A percentile compares a stretch with the other conserved stretches of the same genome.
phyloP scores from a whole-genome alignment of 2,113 vertebrate species.

The Cavia aperea region DNA sequence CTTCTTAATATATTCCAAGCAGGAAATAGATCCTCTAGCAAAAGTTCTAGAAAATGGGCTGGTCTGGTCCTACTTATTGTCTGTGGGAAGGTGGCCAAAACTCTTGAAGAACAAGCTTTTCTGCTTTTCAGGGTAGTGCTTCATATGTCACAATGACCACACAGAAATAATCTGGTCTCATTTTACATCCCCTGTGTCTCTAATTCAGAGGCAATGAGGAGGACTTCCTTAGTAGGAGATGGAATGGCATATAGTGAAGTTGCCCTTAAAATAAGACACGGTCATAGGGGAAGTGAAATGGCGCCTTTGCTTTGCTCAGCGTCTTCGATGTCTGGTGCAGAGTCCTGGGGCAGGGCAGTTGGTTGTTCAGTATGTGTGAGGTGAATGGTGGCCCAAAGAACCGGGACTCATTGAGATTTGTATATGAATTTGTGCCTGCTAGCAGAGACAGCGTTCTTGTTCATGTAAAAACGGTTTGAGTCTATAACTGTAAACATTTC shows the following conservation, averaged over 20 bases:
- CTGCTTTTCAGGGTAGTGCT: not conserved
- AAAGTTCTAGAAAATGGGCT: not conserved
- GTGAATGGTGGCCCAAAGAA: not conserved
- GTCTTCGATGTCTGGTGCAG: not conserved
- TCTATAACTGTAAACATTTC: not conserved
- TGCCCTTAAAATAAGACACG: not conserved
- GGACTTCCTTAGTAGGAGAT: not conserved
- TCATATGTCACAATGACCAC: slow-evolving; percentile 32
- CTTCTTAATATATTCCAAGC: not conserved
- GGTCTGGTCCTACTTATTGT: slow-evolving; percentile 2
- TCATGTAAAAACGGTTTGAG: slow-evolving; percentile 6
- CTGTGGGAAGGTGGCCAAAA: slow-evolving; percentile 19
- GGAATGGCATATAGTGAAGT: not conserved
- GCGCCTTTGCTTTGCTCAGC: not conserved
- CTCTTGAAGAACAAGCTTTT: slow-evolving; percentile 48
- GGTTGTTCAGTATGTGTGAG: not conserved
- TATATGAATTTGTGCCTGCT: not conserved
- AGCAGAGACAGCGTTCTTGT: not conserved
- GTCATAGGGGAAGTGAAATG: not conserved
- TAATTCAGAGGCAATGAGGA: not conserved
- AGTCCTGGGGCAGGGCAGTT: not conserved
- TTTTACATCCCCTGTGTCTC: not conserved
- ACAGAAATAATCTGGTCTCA: not conserved
- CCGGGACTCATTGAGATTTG: not conserved
- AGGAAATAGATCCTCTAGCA: slow-evolving; percentile 26